Percentiles rank a stretch among this genome's conserved stretches.
phyloP scores from a whole-genome alignment of 1,140 invertebrate genomes.

The Heterodera schachtii region DNA sequence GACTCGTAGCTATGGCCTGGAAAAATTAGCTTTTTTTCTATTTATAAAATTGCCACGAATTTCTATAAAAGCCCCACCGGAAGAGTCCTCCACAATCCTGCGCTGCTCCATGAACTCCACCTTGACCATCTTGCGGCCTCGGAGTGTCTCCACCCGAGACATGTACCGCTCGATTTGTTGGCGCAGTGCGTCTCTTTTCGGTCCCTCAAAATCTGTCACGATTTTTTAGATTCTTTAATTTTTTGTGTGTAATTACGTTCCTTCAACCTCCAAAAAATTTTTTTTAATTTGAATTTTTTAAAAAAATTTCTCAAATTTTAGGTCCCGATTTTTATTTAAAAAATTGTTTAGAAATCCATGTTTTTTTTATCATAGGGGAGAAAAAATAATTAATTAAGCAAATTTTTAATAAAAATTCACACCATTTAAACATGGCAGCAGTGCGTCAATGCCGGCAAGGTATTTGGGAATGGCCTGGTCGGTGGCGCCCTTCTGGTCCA shows the following conservation, averaged over 20 bases:
- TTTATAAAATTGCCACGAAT: too few relatives aligned
- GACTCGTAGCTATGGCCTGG: constrained; percentile 28
- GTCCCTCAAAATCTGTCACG: neutral
- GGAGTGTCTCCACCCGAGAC: neutral
- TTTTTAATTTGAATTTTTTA: too few relatives aligned
- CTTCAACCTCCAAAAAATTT: too few relatives aligned
- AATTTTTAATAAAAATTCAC: too few relatives aligned
- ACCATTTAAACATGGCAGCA: neutral
- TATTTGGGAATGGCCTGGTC: neutral
- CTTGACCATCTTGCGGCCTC: neutral
- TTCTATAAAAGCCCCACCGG: neutral
- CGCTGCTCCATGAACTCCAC: constrained; percentile 21
- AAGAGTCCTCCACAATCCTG: constrained; percentile 33
- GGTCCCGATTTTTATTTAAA: too few relatives aligned
- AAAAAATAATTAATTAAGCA: too few relatives aligned
- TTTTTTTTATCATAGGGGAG: too few relatives aligned
- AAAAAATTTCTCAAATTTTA: too few relatives aligned
- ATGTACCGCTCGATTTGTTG: neutral
- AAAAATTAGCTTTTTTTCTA: neutral
- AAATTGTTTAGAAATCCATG: too few relatives aligned
- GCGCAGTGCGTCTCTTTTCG: neutral
- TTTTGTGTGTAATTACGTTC: too few relatives aligned
- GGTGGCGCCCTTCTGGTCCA: neutral
- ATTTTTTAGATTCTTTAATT: neutral
- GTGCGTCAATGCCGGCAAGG: neutral